Evolutionary conservation across 2,797 vertebrate species (phyloP).

Genomic region (Champsocephalus esox): DNA sequence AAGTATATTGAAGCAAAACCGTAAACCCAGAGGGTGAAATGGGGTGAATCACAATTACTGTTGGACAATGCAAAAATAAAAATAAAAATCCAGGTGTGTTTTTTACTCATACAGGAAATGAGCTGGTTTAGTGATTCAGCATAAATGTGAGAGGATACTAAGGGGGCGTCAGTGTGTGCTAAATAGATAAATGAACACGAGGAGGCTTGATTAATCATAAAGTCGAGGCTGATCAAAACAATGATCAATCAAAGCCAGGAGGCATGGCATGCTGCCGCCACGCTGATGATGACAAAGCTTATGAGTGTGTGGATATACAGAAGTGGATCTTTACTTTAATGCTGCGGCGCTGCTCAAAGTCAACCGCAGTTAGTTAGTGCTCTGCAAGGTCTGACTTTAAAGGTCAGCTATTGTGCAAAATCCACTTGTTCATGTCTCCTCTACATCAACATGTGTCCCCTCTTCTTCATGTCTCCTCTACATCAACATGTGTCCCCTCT

Average conservation of each 20-base stretch:
- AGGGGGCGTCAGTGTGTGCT: constrained; percentile 50
- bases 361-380: neutral
- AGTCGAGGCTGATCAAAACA: constrained; percentile 69
- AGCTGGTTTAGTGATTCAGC: constrained; percentile 35
- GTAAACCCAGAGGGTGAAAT: too few species aligned
- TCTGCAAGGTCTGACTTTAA: neutral
- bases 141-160: constrained; percentile 53
- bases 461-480: too few species aligned
- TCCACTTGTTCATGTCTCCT: too few species aligned
- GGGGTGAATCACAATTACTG: too few species aligned
- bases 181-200: constrained; percentile 65
- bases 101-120: neutral
- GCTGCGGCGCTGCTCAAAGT: constrained; percentile 30
- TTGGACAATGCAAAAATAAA: too few species aligned
- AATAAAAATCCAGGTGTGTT: too few species aligned
- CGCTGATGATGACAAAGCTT: constrained; percentile 65
- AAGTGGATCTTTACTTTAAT: constrained; percentile 20
- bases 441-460: too few species aligned
- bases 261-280: constrained; percentile 40
- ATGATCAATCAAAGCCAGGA: constrained; percentile 70
- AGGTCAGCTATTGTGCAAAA: too few species aligned
- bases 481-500: too few species aligned
- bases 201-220: constrained; percentile 66
- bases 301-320: constrained; percentile 32
- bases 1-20: too few species aligned